phyloP scores from a whole-genome alignment of 1,140 invertebrate species.

The Ceratitis capitata region DNA sequence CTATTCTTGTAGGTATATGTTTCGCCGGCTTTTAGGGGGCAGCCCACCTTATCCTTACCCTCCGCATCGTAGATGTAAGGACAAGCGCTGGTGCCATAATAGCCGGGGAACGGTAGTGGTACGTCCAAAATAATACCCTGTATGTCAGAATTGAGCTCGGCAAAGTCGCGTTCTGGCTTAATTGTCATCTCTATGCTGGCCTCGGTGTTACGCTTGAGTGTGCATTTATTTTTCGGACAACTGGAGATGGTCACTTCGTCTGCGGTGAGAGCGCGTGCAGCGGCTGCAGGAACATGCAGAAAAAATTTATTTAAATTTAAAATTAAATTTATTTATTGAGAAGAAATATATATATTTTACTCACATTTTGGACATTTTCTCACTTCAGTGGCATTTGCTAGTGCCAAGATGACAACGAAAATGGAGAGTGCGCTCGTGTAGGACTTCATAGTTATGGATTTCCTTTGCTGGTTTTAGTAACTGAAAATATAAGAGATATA shows the following conservation, averaged over 20 bases:
- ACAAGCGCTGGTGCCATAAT: constrained; percentile 77
- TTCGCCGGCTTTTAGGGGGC: constrained; percentile 73
- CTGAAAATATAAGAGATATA: constrained; percentile 7
- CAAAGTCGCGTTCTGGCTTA: constrained; percentile 67
- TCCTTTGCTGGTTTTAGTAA: neutral
- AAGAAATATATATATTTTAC: constrained; percentile 42
- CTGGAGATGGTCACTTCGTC: constrained; percentile 68
- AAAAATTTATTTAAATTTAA: neutral
- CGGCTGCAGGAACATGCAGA: constrained; percentile 49
- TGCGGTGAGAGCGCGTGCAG: constrained; percentile 51
- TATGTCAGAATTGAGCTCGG: constrained; percentile 69
- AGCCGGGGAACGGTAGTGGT: constrained; percentile 77
- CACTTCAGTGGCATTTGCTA: constrained; percentile 57
- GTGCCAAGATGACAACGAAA: neutral
- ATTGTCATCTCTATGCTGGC: constrained; percentile 70
- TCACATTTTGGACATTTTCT: constrained; percentile 62
- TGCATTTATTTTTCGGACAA: constrained; percentile 73
- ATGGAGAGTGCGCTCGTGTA: constrained; percentile 11
- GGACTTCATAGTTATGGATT: constrained; percentile 39
- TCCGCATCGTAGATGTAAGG: constrained; percentile 70
- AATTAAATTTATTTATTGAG: neutral
- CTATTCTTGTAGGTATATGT: constrained; percentile 76
- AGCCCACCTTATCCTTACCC: constrained; percentile 69
- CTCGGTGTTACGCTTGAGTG: constrained; percentile 71
- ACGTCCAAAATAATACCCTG: constrained; percentile 71